Conservation (phyloP, 2,888 invertebrate species). For the Latheticus oryzae region DNA sequence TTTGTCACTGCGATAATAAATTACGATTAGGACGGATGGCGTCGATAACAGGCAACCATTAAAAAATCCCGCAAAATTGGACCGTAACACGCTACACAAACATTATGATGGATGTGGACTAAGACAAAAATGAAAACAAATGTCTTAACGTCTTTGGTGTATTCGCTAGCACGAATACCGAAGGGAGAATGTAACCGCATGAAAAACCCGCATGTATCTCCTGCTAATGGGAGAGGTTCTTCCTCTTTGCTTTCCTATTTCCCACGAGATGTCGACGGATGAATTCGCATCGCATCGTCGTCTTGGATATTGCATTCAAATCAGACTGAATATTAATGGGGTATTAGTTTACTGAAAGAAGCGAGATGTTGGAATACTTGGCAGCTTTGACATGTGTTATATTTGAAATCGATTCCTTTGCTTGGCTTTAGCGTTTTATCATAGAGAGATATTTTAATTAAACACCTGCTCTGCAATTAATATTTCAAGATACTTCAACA, state of each 20-base stretch:
- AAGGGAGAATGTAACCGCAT: constrained; percentile 1
- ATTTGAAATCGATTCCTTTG: too few relatives aligned
- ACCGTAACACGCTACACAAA: constrained; percentile 23
- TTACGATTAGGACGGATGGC: constrained; percentile 28
- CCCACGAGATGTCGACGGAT: constrained; percentile 20
- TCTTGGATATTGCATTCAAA: constrained; percentile 25
- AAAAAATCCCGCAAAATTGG: constrained; percentile 28
- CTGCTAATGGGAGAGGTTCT: constrained; percentile 20
- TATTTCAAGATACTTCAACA: too few relatives aligned
- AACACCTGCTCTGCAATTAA: too few relatives aligned
- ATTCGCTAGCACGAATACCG: constrained; percentile 8
- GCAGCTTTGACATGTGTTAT: too few relatives aligned
- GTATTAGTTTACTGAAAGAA: constrained; percentile 20
- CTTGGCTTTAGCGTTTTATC: too few relatives aligned
- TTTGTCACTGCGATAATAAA: constrained; percentile 30
- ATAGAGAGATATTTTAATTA: too few relatives aligned
- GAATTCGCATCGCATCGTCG: constrained; percentile 25
- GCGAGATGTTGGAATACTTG: too few relatives aligned
- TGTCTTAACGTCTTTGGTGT: constrained; percentile 12
- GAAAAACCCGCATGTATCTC: constrained; percentile 15
- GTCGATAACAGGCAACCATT: constrained; percentile 24
- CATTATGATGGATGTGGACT: constrained; percentile 30
- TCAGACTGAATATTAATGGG: constrained; percentile 29
- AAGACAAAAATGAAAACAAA: constrained; percentile 31
- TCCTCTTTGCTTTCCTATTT: constrained; percentile 25